Percentiles rank a stretch among this genome's conserved stretches.
These are phyloP conservation scores for Galerucella pusilla DNA, from an alignment of 2,888 invertebrate genomes.

Conservation along the genomic window DNA sequence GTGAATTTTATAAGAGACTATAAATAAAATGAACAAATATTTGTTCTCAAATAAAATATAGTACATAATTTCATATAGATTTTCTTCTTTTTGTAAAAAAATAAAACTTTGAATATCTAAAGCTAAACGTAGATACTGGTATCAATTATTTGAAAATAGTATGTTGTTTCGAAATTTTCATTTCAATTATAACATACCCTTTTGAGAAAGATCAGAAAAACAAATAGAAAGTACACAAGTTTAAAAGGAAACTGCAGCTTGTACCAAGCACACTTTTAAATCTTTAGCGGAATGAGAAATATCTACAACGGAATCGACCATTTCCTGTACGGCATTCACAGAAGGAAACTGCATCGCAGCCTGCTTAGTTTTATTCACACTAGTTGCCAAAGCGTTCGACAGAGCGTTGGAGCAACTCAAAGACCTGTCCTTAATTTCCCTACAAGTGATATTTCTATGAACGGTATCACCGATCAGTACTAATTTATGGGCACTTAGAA, in stretches of 20 bases:
- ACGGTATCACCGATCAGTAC: slow-evolving; percentile 96
- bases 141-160: neutral
- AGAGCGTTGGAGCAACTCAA: slow-evolving; percentile 82
- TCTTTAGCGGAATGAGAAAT: slow-evolving; percentile 87
- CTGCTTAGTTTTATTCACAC: slow-evolving; percentile 88
- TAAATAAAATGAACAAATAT: neutral
- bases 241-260: slow-evolving; percentile 71
- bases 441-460: slow-evolving; percentile 83
- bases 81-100: slow-evolving; percentile 11
- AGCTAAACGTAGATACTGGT: neutral
- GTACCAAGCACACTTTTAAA: slow-evolving; percentile 78
- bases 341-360: slow-evolving; percentile 93
- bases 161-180: slow-evolving; percentile 2
- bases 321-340: slow-evolving; percentile 89
- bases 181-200: slow-evolving; percentile 14
- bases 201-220: neutral
- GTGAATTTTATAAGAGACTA: neutral
- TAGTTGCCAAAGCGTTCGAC: slow-evolving; percentile 83
- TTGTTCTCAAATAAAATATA: neutral
- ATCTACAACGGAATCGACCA: slow-evolving; percentile 91
- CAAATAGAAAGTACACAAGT: neutral
- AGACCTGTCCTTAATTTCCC: slow-evolving; percentile 78
- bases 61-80: neutral
- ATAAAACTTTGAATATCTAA: neutral
- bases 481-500: slow-evolving; percentile 91